Conservation (phyloP, 37 sponge, comb jelly and placozoan species). For the Corticium candelabrum region DNA sequence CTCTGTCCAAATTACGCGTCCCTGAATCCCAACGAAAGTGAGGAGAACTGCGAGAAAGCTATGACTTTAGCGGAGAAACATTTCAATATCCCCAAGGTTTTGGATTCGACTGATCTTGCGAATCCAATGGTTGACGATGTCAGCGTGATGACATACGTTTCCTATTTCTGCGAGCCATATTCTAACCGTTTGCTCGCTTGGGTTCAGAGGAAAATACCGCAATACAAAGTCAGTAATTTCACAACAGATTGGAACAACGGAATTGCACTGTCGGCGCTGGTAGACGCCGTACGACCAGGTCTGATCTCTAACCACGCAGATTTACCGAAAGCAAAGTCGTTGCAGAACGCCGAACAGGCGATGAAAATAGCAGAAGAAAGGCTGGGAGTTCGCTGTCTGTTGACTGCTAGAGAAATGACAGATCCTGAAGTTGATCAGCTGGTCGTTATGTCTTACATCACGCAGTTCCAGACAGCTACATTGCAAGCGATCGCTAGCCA, state of each 20-base stretch:
- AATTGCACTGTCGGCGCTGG: conserved; percentile 58
- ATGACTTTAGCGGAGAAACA: conserved; percentile 66
- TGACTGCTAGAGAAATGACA: conserved; percentile 50
- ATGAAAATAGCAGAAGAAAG: conserved; percentile 54
- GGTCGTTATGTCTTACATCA: conserved; percentile 52
- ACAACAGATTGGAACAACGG: conserved; percentile 78
- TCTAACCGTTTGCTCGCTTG: conserved; percentile 53
- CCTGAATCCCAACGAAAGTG: conserved; percentile 34
- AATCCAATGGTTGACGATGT: conserved; percentile 65
- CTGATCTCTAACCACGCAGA: conserved; percentile 41
- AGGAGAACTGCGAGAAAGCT: conserved; percentile 63
- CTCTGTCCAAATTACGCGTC: conserved; percentile 58
- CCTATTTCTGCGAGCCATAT: conserved; percentile 63
- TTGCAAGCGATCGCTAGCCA: conserved; percentile 9
- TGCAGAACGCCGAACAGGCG: conserved; percentile 48
- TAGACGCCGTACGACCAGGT: conserved; percentile 48
- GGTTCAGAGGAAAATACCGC: conserved; percentile 58
- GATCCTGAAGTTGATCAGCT: conserved; percentile 78
- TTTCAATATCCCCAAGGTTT: conserved; percentile 49
- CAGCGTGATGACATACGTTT: conserved; percentile 86
- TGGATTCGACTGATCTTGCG: conserved; percentile 56
- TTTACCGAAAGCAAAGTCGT: conserved; percentile 43
- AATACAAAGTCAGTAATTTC: conserved; percentile 57
- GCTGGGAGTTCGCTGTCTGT: conserved; percentile 44
- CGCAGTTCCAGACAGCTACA: conserved; percentile 55